Evolutionary conservation across 2,113 vertebrate genomes (phyloP), one percentile per base, ranked within the genome.

Genomic region (Xenopus laevis): DNA sequence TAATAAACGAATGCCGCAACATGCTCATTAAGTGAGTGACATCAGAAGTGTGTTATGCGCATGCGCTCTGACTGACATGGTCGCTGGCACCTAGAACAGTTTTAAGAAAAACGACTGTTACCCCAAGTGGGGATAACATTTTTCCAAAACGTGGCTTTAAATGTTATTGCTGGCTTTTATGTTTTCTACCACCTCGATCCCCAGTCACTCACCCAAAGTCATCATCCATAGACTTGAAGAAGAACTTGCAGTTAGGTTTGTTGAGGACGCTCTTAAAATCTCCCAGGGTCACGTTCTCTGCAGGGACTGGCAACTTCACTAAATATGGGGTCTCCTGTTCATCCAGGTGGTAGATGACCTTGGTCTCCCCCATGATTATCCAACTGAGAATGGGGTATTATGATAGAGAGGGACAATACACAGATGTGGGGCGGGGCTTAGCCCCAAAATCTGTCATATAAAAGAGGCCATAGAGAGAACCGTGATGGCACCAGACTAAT

Each of bases 271-370:
- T 91, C 83, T 97, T 97, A 83, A 98, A 94, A 89, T 97, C 93
- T 23, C 89, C 93, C 80, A 97, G 90, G 65, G 96, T 98, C 80
- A 96, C 96, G 83, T 86, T 89, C 79, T 95, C 91, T 78, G 95
- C 90, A 62, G 96, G 92, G 76, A 98, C 89, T 70, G 89, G 89
- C 84, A 98, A 86, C 83, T 96, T 95, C 83, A 98, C 91, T 86
- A 98, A 89, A 89, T 98, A 98, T 44, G 96, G 96, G 71, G 96
- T 98, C 82, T 98, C 93, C 93, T 98, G 94, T 72, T 96, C 95
- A 83, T 98, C 94, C 83, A 98, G 90, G 90, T 98, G 95, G 90
- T 97, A 97, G 80, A 98, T 95, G 82, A 98, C 95, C 86, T 97
- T 96, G 68, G 95, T 98, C 88, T 94, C 93, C 84, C 91, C 94